Percentiles rank a stretch among this genome's conserved stretches.
phyloP scores from a whole-genome alignment of 2,113 vertebrate species.

The Oophaga pumilio region DNA sequence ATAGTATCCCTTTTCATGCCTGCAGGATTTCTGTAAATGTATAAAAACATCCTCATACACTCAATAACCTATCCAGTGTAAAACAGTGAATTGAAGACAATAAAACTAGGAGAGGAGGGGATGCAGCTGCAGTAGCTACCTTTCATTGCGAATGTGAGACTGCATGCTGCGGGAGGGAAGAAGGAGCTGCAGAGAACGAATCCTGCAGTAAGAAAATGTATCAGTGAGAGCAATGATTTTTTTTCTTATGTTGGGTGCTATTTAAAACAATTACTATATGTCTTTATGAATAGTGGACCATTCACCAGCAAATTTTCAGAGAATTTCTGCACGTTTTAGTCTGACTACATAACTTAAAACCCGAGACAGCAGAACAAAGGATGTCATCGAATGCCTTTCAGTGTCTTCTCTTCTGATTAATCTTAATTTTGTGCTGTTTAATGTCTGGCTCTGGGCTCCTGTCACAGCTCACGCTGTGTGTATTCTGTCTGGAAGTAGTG shows the following conservation, averaged over 20 bases:
- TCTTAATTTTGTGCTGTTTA: slow-evolving; percentile 65
- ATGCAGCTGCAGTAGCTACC: background rate
- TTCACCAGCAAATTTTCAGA: background rate
- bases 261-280: background rate
- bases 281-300: background rate
- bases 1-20: background rate
- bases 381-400: slow-evolving; percentile 51
- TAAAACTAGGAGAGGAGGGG: background rate
- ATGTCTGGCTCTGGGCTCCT: slow-evolving; percentile 60
- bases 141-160: background rate
- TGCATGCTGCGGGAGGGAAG: background rate
- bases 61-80: background rate
- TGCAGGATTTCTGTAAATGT: background rate
- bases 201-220: too few species aligned
- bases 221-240: too few species aligned
- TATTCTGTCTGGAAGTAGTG: slow-evolving; percentile 9
- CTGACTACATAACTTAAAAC: background rate
- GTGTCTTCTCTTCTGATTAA: slow-evolving; percentile 54
- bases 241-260: background rate
- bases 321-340: background rate
- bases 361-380: slow-evolving; percentile 50
- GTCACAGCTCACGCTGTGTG: slow-evolving; percentile 63
- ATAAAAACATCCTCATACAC: background rate
- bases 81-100: background rate
- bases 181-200: background rate